Evolutionary conservation across 1,140 invertebrate genomes (phyloP), one percentile per base, ranked within the genome.

Genomic region (Maniola jurtina): DNA sequence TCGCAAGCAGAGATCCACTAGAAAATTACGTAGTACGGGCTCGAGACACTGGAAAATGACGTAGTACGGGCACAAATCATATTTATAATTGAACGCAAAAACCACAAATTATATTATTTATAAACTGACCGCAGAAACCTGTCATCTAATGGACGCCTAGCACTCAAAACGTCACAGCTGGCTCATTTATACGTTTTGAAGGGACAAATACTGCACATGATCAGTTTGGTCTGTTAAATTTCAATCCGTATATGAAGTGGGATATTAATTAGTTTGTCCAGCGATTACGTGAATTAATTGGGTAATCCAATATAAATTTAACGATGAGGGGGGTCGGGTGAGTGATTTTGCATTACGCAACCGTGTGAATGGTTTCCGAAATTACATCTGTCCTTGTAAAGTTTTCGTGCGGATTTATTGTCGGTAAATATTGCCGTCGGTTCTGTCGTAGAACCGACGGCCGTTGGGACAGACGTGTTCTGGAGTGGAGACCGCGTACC

Each of bases 291-390:
- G 48, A 80, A 84, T 86, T 86, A 82, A 86, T 87, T 80, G 82
- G 74, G 72, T 84, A 83, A 87, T 85, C 80, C 80, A 77, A 85
- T 85, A 80, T 81, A 79, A 83, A 83, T 83, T 81, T 79, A 83
- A 80, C 75, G 73, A 64, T 47, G 9, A 45, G 5, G 42, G 61
- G 72, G 50, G 55, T 66, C 59, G 54, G 64, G 33, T 42, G 60
- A 71, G 42, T 74, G 72, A 77, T 75, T 76, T 66, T 71, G 67
- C 68, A 69, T 66, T 68, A 66, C 71, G 73, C 65, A 76, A 63
- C 54, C 57, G 50, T 66, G 71, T 63, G 71, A 78, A 68, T 61
- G 61, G 62, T 61, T 65, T n/a, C 47, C 48, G 45, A 63, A 68
- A 72, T 65, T 56, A 61, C 66, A 56, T 59, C 61, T 70, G 38